Evolutionary conservation across 2,888 invertebrate species (phyloP).

Genomic region (Melangyna quadrimaculata): DNA sequence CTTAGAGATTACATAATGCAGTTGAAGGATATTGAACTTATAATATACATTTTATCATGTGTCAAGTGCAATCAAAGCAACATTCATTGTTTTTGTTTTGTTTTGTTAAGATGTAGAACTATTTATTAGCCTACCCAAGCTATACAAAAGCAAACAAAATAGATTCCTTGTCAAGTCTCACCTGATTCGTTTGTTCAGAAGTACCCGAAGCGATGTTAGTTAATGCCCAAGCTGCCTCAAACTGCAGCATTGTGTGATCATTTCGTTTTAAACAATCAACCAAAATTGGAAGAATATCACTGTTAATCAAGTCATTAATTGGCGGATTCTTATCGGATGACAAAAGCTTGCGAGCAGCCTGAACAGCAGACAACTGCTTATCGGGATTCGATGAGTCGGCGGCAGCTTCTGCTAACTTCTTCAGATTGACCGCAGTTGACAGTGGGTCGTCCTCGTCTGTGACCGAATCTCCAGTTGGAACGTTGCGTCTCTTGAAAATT

Average conservation of each 20-base stretch:
- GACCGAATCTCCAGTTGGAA: slow-evolving; percentile 91
- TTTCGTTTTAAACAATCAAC: slow-evolving; percentile 93
- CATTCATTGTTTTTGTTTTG: neutral
- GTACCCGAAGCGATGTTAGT: slow-evolving; percentile 98
- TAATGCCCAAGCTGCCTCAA: slow-evolving; percentile 98
- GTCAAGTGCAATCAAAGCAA: neutral
- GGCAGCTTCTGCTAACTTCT: slow-evolving; percentile 93
- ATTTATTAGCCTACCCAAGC: neutral
- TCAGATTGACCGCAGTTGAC: slow-evolving; percentile 86
- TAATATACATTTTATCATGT: neutral
- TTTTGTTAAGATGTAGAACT: neutral
- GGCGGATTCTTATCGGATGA: slow-evolving; percentile 99
- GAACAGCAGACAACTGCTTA: slow-evolving; percentile 94
- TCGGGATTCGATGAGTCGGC: slow-evolving; percentile 89
- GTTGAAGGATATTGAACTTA: slow-evolving; percentile 5
- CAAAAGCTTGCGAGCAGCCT: slow-evolving; percentile 96
- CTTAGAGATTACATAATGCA: slow-evolving; percentile 8
- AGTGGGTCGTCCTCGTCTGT: slow-evolving; percentile 90
- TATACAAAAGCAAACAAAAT: neutral
- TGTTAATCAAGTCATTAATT: slow-evolving; percentile 96
- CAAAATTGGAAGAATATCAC: slow-evolving; percentile 96
- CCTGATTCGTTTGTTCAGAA: slow-evolving; percentile 92
- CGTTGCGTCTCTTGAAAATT: slow-evolving; percentile 96
- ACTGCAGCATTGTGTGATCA: slow-evolving; percentile 94
- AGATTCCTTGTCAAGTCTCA: no score